Conservation (phyloP, 2,797 vertebrate species). For the Trachurus trachurus region DNA sequence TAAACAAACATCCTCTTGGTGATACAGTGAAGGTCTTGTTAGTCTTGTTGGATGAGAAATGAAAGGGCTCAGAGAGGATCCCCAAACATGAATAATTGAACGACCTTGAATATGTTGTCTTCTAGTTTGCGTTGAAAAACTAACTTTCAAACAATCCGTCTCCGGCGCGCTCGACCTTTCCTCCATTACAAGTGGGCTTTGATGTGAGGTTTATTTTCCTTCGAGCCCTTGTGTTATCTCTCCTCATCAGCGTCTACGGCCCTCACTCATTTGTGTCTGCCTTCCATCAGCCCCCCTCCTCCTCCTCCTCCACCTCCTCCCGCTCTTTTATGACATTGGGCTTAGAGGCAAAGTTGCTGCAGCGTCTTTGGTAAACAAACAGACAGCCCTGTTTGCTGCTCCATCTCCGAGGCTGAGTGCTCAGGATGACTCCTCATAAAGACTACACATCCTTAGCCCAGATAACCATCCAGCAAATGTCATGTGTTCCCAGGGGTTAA, state of each 20-base stretch:
- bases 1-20: slow-evolving; percentile 68
- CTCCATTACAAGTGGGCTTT: slow-evolving; percentile 33
- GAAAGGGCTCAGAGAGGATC: slow-evolving; percentile 44
- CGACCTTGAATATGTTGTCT: slow-evolving; percentile 60
- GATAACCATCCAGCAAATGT: slow-evolving; percentile 43
- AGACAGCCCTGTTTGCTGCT: slow-evolving; percentile 37
- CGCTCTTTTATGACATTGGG: slow-evolving; percentile 19
- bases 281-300: slow-evolving; percentile 11
- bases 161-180: slow-evolving; percentile 25
- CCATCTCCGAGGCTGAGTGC: slow-evolving; percentile 47
- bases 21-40: slow-evolving; percentile 63
- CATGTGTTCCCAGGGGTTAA: slow-evolving; percentile 3
- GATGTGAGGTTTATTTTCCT: slow-evolving; percentile 41
- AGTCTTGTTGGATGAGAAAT: slow-evolving; percentile 54
- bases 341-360: slow-evolving; percentile 36
- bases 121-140: slow-evolving; percentile 18
- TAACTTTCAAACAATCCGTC: slow-evolving; percentile 45
- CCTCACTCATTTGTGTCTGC: slow-evolving; percentile 24
- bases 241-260: neutral
- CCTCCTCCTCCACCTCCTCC: neutral
- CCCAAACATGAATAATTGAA: slow-evolving; percentile 71
- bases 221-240: slow-evolving; percentile 6
- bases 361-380: slow-evolving; percentile 58
- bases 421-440: slow-evolving; percentile 65
- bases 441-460: slow-evolving; percentile 57